A percentile compares a stretch with the other conserved stretches of the same genome.
Evolutionary conservation across 2,888 invertebrate genomes (phyloP).

Genomic region (Erebia epiphron): DNA sequence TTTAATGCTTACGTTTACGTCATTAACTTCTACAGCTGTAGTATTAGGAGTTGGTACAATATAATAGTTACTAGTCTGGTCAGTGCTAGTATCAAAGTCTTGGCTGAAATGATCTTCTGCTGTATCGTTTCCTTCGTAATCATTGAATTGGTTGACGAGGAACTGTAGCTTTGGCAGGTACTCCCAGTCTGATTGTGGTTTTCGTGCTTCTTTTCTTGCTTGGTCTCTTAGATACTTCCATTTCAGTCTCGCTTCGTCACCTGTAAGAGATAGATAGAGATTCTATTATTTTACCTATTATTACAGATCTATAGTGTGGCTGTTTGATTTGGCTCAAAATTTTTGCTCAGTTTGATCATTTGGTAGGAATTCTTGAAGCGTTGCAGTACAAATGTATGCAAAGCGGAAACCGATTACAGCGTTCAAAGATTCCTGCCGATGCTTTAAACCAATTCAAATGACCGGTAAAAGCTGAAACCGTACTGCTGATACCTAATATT

Average conservation of each 20-base stretch:
- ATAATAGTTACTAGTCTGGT: constrained; percentile 59
- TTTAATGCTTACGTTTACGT: constrained; percentile 53
- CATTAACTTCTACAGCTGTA: constrained; percentile 35
- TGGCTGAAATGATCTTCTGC: constrained; percentile 48
- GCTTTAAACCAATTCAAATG: too few relatives aligned
- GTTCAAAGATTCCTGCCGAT: too few relatives aligned
- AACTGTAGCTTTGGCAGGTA: constrained; percentile 71
- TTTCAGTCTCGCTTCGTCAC: constrained; percentile 75
- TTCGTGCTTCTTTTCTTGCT: constrained; percentile 73
- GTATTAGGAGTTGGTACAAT: constrained; percentile 50
- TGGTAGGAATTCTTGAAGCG: too few relatives aligned
- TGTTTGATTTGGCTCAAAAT: too few relatives aligned
- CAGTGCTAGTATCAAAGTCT: constrained; percentile 53
- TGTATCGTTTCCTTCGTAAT: constrained; percentile 65
- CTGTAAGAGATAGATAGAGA: constrained; percentile 50
- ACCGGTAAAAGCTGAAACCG: too few relatives aligned
- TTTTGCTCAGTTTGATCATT: too few relatives aligned
- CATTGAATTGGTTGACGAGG: constrained; percentile 73
- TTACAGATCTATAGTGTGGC: not conserved
- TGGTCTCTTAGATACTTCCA: constrained; percentile 78
- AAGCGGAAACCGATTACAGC: too few relatives aligned
- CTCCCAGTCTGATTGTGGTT: constrained; percentile 73
- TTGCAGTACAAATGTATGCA: too few relatives aligned
- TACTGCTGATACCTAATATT: too few relatives aligned
- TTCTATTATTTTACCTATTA: not conserved